Evolutionary conservation across 2,797 vertebrate species (phyloP), one percentile per base, ranked within the genome.

Genomic region (Scleropages formosus): DNA sequence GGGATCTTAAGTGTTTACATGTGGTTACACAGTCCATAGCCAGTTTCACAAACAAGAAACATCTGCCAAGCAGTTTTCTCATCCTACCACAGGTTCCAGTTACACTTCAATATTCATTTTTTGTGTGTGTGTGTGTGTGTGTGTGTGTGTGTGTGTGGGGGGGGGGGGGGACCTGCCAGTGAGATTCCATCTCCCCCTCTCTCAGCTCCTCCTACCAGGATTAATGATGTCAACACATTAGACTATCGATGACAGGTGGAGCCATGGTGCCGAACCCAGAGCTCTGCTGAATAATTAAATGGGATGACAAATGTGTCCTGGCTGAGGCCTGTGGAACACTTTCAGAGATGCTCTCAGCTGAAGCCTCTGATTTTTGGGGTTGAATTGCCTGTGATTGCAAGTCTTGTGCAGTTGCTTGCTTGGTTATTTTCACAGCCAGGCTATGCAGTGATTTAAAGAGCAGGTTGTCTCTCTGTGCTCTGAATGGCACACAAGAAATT

Each of bases 221-320:
- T 73, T 75, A 79, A 73, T 71, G 61, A 70, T 70, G 39, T 51
- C 12, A 13, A 22, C 58, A 65, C 22, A 64, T 62, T 63, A 63
- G 31, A 27, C 62, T 71, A 24, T 61, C 56, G 63, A 73, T 10
- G 24, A 49, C 44, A 0, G 71, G 64, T 49, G 26, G 63, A 76
- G 44, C 51, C 15, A 27, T 39, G 20, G 64, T 13, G 47, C 15
- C 59, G 20, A 49, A 16, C 56, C 58, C 47, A 61, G 26, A 73
- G 13, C 62, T 27, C 4, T 13, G 18, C 46, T 74, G 60, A 53
- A 70, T 70, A 70, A 70, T 70, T 70, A 70, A 70, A 56, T 0
- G 18, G 24, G 68, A 56, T 49, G 49, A 53, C 20, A 56, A 47
- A 70, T 15, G 68, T 15, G 49, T 47, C 68, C 49, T 56, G 4